Evolutionary conservation across 2,113 vertebrate species (phyloP).

Genomic region (Triplophysa dalaica): DNA sequence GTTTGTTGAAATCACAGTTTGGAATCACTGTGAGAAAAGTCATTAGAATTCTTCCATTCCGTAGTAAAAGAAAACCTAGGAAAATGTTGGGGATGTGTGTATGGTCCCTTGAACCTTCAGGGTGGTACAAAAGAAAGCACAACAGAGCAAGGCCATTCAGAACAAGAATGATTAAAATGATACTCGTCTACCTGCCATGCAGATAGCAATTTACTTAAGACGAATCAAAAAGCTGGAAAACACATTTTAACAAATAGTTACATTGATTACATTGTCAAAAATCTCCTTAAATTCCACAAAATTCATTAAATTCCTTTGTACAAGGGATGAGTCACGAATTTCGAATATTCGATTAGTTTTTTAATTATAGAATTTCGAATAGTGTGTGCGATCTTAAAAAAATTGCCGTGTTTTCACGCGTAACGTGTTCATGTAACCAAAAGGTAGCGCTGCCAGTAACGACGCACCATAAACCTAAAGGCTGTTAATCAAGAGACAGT

Average conservation of each 20-base stretch:
- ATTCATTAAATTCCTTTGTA: slow-evolving; percentile 59
- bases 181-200: no score
- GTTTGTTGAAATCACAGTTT: neutral
- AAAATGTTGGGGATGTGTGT: neutral
- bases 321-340: no score
- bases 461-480: no score
- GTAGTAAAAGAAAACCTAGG: neutral
- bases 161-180: no score
- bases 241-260: slow-evolving; percentile 40
- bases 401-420: no score
- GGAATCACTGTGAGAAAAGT: neutral
- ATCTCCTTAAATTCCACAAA: slow-evolving; percentile 42
- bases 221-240: slow-evolving; percentile 6
- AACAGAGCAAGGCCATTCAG: neutral
- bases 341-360: no score
- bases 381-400: no score
- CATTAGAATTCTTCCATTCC: neutral
- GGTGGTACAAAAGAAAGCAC: neutral
- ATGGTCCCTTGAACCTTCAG: neutral
- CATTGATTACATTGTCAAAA: slow-evolving; percentile 59
- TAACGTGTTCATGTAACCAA: no score
- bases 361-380: no score
- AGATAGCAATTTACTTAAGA: no score
- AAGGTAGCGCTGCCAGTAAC: no score
- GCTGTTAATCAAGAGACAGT: no score